A percentile compares a stretch with the other conserved stretches of the same genome.
Conservation (phyloP, 2,888 invertebrate genomes). For the Nomada lathburiana region DNA sequence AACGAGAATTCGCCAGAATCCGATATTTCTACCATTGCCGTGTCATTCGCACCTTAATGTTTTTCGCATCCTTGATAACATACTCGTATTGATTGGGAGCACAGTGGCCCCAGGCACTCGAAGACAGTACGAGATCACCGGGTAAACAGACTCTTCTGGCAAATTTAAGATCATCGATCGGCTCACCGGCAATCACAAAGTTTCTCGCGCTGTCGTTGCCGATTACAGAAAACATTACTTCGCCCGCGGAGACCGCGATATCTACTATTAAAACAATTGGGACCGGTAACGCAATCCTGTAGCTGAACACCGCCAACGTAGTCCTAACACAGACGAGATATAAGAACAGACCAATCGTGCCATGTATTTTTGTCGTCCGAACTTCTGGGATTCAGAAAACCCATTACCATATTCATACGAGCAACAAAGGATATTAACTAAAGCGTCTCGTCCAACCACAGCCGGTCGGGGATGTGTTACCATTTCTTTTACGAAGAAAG, state of each 20-base stretch:
- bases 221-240: constrained; percentile 86
- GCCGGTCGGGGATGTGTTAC: no score
- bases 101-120: constrained; percentile 87
- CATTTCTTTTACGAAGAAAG: no score
- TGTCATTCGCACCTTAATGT: constrained; percentile 83
- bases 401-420: no score
- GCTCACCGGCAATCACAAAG: constrained; percentile 86
- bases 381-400: no score
- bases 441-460: no score
- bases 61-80: constrained; percentile 79
- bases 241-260: constrained; percentile 87
- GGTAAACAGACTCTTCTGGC: constrained; percentile 85
- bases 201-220: constrained; percentile 86
- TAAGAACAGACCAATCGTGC: no score
- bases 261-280: constrained; percentile 82
- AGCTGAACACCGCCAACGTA: no score
- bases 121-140: constrained; percentile 86
- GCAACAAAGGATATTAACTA: no score
- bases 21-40: not conserved
- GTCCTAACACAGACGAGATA: no score
- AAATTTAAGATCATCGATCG: constrained; percentile 86
- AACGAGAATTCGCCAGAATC: no score
- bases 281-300: not conserved
- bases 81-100: constrained; percentile 85
- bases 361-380: no score